Conservation (phyloP, 2,888 invertebrate genomes). For the Noctua pronuba region DNA sequence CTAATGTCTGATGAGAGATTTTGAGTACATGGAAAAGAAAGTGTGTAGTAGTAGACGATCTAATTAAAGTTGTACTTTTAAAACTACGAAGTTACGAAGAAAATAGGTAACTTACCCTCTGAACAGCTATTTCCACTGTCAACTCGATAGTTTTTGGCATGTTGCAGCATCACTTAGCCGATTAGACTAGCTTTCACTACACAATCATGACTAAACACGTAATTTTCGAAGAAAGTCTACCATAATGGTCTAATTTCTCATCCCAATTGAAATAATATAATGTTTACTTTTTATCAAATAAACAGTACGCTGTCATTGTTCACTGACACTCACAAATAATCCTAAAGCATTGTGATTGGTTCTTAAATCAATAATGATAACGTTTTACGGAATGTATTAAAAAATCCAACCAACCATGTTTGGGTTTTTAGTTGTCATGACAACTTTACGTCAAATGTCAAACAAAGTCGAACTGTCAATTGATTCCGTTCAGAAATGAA, state of each 20-base stretch:
- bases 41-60: not conserved
- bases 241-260: slow-evolving; percentile 56
- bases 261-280: slow-evolving; percentile 17
- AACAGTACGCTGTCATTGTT: slow-evolving; percentile 34
- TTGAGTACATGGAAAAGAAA: too few relatives aligned
- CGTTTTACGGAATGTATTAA: not conserved
- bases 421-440: slow-evolving; percentile 33
- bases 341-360: slow-evolving; percentile 14
- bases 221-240: slow-evolving; percentile 46
- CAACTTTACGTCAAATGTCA: slow-evolving; percentile 30
- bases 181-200: slow-evolving; percentile 42
- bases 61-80: not conserved
- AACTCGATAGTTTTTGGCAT: slow-evolving; percentile 91
- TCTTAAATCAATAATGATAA: not conserved
- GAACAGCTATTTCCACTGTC: slow-evolving; percentile 90
- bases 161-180: slow-evolving; percentile 67
- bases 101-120: slow-evolving; percentile 84
- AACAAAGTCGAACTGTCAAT: slow-evolving; percentile 18
- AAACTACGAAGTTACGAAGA: not conserved
- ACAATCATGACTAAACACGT: slow-evolving; percentile 57
- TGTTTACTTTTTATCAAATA: slow-evolving; percentile 57
- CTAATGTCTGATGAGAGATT: not conserved
- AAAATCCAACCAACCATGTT: slow-evolving; percentile 3
- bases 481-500: slow-evolving; percentile 23
- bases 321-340: not conserved